Percentiles rank a stretch among this genome's conserved stretches.
These are phyloP conservation scores for Drosophila sturtevanti DNA, from an alignment of 1,140 invertebrate genomes.

Conservation along the genomic window DNA sequence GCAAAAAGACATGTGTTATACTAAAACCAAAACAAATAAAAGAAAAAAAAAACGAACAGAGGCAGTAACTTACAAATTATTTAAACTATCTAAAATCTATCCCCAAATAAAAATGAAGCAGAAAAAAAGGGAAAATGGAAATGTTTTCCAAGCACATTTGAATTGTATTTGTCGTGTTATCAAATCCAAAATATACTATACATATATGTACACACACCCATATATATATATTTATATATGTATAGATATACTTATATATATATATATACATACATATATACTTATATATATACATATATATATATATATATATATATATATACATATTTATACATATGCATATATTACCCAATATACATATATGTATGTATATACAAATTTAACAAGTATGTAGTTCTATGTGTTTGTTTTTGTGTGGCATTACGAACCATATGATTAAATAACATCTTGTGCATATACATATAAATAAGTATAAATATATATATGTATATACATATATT, in stretches of 20 bases:
- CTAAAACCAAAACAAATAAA: background rate
- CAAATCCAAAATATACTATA: constrained; percentile 18
- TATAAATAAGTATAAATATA: constrained; percentile 8
- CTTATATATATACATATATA: constrained; percentile 16
- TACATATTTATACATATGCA: background rate
- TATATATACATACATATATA: constrained; percentile 15
- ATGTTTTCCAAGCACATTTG: constrained; percentile 32
- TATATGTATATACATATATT: constrained; percentile 7
- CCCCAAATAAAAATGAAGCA: background rate
- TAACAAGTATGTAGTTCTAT: constrained; percentile 15
- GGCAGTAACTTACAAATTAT: constrained; percentile 8
- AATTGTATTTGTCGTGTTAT: constrained; percentile 37
- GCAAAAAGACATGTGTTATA: constrained; percentile 5
- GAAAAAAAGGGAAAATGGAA: background rate
- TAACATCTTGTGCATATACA: constrained; percentile 21
- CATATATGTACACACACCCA: constrained; percentile 8
- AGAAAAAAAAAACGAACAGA: background rate
- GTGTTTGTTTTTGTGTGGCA: constrained; percentile 14
- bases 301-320: constrained; percentile 5
- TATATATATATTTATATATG: too few species aligned
- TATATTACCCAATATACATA: too few species aligned
- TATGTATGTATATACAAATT: constrained; percentile 17
- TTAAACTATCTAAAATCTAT: constrained; percentile 7
- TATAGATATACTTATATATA: background rate
- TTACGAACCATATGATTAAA: constrained; percentile 3